Conservation (phyloP, 2,113 vertebrate genomes). For the Paraplagusia blochii region DNA sequence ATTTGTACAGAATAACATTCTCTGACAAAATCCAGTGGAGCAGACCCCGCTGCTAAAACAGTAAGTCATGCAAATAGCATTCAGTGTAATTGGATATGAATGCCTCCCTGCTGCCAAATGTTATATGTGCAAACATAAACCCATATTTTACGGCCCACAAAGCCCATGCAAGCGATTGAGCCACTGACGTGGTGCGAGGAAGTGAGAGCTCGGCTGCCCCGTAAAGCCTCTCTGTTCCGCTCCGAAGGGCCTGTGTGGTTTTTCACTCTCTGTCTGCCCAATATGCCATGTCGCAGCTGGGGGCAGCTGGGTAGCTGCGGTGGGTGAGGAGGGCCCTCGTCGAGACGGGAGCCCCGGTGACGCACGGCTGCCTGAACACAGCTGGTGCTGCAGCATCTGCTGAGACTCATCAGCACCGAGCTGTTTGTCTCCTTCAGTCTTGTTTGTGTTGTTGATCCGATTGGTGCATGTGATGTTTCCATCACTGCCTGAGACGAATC, state of each 20-base stretch:
- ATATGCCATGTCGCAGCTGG: slow-evolving; percentile 36
- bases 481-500: slow-evolving; percentile 23
- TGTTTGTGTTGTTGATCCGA: slow-evolving; percentile 46
- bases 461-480: slow-evolving; percentile 5
- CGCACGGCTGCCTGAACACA: slow-evolving; percentile 60
- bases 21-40: slow-evolving; percentile 55
- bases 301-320: slow-evolving; percentile 61
- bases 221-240: slow-evolving; percentile 71
- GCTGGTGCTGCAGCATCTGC: slow-evolving; percentile 72
- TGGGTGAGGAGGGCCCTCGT: slow-evolving; percentile 36
- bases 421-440: slow-evolving; percentile 23
- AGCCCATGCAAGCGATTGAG: slow-evolving; percentile 64
- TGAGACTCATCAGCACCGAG: slow-evolving; percentile 44
- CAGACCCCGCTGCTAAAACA: slow-evolving; percentile 59
- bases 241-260: slow-evolving; percentile 58
- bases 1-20: slow-evolving; percentile 13
- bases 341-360: slow-evolving; percentile 50
- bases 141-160: slow-evolving; percentile 73
- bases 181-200: slow-evolving; percentile 52
- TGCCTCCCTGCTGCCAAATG: slow-evolving; percentile 74
- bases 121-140: slow-evolving; percentile 72
- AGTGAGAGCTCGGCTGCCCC: slow-evolving; percentile 59
- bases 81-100: slow-evolving; percentile 74
- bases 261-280: slow-evolving; percentile 48
- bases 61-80: slow-evolving; percentile 72